Percentiles rank a stretch among this genome's conserved stretches.
phyloP scores from a whole-genome alignment of 2,888 invertebrate genomes.

The Caenorhabditis macrosperma region DNA sequence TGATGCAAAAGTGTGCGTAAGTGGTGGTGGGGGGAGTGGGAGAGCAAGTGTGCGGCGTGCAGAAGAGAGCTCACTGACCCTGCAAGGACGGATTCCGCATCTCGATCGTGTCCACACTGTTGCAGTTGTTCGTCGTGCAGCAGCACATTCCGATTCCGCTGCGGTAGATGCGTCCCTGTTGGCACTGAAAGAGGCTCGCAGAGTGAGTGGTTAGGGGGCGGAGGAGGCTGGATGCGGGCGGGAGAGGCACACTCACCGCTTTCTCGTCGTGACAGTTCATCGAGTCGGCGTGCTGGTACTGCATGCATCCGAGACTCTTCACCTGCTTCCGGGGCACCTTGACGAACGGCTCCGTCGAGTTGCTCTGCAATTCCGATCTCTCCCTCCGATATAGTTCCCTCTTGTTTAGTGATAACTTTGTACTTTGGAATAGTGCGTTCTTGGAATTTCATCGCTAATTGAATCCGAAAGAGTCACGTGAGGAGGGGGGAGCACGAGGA shows the following conservation, averaged over 20 bases:
- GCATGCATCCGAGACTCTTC: conserved; percentile 30
- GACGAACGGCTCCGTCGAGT: conserved; percentile 16
- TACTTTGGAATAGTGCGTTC: no score
- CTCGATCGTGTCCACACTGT: conserved; percentile 32
- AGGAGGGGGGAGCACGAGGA: no score
- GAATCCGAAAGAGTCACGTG: no score
- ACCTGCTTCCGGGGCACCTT: background rate
- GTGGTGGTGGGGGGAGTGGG: background rate
- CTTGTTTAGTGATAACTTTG: no score
- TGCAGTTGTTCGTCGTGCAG: conserved; percentile 72
- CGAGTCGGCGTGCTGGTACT: background rate
- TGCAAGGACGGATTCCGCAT: conserved; percentile 15
- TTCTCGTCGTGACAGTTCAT: background rate
- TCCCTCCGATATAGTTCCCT: background rate
- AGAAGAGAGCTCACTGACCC: background rate
- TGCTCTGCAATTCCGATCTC: conserved; percentile 4
- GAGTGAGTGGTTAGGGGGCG: background rate
- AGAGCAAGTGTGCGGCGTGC: background rate
- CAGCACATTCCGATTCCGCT: conserved; percentile 60
- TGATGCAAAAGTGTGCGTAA: background rate
- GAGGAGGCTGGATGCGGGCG: background rate
- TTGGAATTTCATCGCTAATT: no score
- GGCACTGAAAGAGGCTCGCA: conserved; percentile 14
- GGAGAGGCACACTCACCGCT: background rate
- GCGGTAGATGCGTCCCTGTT: background rate